Evolutionary conservation across 1,140 invertebrate species (phyloP).

Genomic region (Heliconius hermathena): DNA sequence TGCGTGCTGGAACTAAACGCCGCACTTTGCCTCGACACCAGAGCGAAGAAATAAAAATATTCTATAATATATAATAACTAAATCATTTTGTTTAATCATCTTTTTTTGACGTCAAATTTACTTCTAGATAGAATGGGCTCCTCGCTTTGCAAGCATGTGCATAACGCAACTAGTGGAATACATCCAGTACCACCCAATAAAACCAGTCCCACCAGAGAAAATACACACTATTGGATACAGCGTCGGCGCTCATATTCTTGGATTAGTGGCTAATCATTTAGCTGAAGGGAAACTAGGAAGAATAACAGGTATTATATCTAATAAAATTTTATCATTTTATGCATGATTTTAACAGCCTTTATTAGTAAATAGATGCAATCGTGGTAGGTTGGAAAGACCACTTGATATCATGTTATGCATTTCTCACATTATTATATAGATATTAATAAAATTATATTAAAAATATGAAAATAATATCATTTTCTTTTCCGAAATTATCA

Average conservation of each 20-base stretch:
- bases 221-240: conserved; percentile 92
- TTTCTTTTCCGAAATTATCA: no score
- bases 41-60: no score
- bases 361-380: background rate
- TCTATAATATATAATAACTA: no score
- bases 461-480: no score
- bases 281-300: conserved; percentile 87
- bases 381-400: no score
- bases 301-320: conserved; percentile 85
- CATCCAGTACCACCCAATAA: conserved; percentile 86
- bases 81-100: background rate
- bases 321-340: background rate
- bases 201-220: conserved; percentile 86
- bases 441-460: no score
- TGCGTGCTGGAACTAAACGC: no score
- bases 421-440: no score
- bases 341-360: background rate
- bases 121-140: conserved; percentile 89
- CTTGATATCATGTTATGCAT: no score
- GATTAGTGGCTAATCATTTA: conserved; percentile 90
- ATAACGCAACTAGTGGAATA: conserved; percentile 91
- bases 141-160: conserved; percentile 90
- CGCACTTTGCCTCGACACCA: no score
- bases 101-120: background rate
- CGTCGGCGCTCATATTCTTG: conserved; percentile 92